Conservation (phyloP, 1,140 invertebrate species). For the Tetranychus cinnabarinus region DNA sequence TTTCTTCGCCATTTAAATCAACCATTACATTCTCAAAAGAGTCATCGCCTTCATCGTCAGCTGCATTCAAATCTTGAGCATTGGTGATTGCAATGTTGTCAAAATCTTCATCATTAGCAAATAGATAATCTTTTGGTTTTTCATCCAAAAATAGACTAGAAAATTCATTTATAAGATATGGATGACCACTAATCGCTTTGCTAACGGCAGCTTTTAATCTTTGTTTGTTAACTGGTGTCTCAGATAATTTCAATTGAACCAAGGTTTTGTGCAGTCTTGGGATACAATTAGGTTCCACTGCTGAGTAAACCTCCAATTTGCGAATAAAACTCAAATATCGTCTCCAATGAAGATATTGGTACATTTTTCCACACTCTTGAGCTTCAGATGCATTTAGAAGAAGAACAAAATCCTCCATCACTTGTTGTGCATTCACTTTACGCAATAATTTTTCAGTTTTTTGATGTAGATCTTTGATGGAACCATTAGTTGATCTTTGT, state of each 20-base stretch:
- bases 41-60: not conserved
- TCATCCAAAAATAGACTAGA: constrained; percentile 5
- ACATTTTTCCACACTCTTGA: not conserved
- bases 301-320: constrained; percentile 6
- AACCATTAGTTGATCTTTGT: not conserved
- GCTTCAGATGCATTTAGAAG: constrained; percentile 2
- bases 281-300: not conserved
- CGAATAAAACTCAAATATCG: constrained; percentile 4
- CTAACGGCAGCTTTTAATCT: constrained; percentile 1
- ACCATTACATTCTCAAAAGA: not conserved
- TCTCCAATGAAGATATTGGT: constrained; percentile 7
- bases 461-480: not conserved
- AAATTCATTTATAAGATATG: constrained; percentile 7
- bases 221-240: not conserved
- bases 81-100: constrained; percentile 3
- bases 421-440: not conserved
- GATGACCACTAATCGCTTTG: constrained; percentile 4
- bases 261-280: not conserved
- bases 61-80: not conserved
- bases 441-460: constrained; percentile 1
- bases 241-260: constrained; percentile 1
- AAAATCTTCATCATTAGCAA: constrained; percentile 6
- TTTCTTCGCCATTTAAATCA: not conserved
- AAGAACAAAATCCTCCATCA: constrained; percentile 4
- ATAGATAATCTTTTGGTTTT: constrained; percentile 1